A percentile compares a stretch with the other conserved stretches of the same genome.
phyloP scores from a whole-genome alignment of 2,113 vertebrate species.

The Microtus ochrogaster region DNA sequence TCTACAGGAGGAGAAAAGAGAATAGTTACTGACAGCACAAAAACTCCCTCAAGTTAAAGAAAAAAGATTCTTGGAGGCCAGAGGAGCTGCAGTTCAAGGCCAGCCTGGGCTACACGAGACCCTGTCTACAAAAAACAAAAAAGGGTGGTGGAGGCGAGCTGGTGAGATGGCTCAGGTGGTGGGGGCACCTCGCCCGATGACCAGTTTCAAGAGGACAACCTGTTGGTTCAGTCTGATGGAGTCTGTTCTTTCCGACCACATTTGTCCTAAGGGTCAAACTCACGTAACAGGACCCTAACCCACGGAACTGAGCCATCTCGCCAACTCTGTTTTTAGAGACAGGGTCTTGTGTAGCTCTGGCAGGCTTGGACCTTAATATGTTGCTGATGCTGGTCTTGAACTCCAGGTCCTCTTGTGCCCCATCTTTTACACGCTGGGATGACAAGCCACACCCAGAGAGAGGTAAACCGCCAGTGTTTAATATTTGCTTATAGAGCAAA shows the following conservation, averaged over 20 bases:
- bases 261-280: no score
- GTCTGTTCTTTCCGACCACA: neutral
- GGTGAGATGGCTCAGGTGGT: neutral
- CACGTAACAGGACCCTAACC: neutral
- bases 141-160: neutral
- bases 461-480: neutral
- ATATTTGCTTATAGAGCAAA: constrained; percentile 12
- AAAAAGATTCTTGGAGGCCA: neutral
- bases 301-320: neutral
- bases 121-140: no score
- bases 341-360: neutral
- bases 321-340: neutral
- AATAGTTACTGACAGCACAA: constrained; percentile 19
- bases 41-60: neutral
- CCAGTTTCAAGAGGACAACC: rapidly evolving
- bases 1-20: constrained; percentile 32
- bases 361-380: neutral
- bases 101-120: neutral
- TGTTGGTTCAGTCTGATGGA: neutral
- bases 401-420: no score
- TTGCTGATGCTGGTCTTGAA: neutral
- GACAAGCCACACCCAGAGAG: no score
- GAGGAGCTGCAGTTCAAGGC: neutral
- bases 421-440: neutral
- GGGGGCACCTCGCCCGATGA: neutral